Evolutionary conservation across 1,140 invertebrate species (phyloP).

Genomic region (Vanessa tameamea): DNA sequence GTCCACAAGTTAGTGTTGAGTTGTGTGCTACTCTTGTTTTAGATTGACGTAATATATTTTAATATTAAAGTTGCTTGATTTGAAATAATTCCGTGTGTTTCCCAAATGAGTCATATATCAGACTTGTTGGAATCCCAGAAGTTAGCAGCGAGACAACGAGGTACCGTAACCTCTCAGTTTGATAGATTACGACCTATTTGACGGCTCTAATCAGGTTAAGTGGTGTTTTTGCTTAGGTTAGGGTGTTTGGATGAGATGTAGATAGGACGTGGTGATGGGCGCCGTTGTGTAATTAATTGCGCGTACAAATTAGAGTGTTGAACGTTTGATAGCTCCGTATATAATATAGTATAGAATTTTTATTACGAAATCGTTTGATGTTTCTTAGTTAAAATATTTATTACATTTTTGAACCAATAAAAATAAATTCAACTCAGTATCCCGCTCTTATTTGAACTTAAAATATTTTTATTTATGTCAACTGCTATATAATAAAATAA

Average conservation of each 20-base stretch:
- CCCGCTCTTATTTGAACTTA: too few relatives aligned
- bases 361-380: too few relatives aligned
- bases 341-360: too few relatives aligned
- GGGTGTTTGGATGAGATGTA: neutral
- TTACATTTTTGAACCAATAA: too few relatives aligned
- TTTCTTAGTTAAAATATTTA: too few relatives aligned
- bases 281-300: neutral
- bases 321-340: neutral
- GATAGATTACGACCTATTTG: conserved; percentile 31
- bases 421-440: too few relatives aligned
- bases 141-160: conserved; percentile 15
- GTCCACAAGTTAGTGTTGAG: too few relatives aligned
- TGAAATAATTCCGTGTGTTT: conserved; percentile 19
- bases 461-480: too few relatives aligned
- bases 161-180: conserved; percentile 24
- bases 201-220: conserved; percentile 24
- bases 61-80: neutral
- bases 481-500: too few relatives aligned
- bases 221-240: conserved; percentile 22
- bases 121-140: conserved; percentile 23
- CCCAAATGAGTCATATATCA: conserved; percentile 32
- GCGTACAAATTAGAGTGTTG: neutral
- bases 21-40: too few relatives aligned
- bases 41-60: neutral
- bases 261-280: conserved; percentile 1